phyloP scores from a whole-genome alignment of 1,140 invertebrate genomes.

The Sycophila sp. region DNA sequence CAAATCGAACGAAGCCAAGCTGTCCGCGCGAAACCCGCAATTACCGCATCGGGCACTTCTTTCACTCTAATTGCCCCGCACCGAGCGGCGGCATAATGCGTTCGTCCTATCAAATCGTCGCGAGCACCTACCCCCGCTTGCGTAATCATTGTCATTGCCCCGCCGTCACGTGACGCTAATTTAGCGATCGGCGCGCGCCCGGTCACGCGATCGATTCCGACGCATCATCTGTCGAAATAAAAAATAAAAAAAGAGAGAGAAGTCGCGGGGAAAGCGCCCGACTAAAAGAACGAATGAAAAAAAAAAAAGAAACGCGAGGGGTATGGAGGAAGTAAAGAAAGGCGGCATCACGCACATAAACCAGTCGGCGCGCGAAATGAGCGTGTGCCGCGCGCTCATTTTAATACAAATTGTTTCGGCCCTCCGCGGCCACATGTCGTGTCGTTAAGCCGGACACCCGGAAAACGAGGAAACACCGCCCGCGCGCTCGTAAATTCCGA shows the following conservation, averaged over 20 bases:
- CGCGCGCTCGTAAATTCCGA: slow-evolving; percentile 26
- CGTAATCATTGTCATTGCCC: too few species aligned
- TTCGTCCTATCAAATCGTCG: neutral
- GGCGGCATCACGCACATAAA: neutral
- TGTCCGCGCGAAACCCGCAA: too few species aligned
- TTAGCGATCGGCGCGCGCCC: neutral
- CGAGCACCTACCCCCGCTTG: too few species aligned
- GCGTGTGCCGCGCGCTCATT: slow-evolving; percentile 42
- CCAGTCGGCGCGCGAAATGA: neutral
- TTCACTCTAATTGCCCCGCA: too few species aligned
- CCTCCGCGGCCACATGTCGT: slow-evolving; percentile 48
- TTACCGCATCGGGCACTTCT: too few species aligned
- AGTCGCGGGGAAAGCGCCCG: too few species aligned
- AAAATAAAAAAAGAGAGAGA: neutral
- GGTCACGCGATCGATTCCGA: slow-evolving; percentile 6
- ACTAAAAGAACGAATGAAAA: neutral
- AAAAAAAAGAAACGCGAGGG: neutral
- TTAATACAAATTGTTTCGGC: slow-evolving; percentile 56
- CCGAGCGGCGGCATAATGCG: too few species aligned
- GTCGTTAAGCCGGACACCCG: neutral
- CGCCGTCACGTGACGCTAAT: neutral
- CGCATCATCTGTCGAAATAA: slow-evolving; percentile 39
- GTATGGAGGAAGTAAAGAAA: neutral
- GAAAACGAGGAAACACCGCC: neutral
- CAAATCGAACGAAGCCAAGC: too few species aligned